Base-by-base conservation (phyloP, 2,797 vertebrate genomes). In the Limnodromus scolopaceus region DNA sequence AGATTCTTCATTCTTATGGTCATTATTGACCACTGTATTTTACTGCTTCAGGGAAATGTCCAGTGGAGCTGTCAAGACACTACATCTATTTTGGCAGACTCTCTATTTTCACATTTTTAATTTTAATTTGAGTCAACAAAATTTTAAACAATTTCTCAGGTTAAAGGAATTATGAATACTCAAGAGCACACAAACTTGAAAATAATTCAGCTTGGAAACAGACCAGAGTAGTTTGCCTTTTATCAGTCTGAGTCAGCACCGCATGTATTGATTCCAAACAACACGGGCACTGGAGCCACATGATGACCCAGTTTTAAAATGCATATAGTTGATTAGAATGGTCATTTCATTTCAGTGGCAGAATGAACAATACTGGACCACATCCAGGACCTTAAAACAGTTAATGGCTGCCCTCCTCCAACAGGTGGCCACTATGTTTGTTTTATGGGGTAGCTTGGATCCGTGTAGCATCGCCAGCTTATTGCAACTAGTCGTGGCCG, bases 341-440 rank as follows among this genome's bases (percentile, higher is more conserved):
- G 66, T 85, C 25, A 87, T 97, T 97, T 97, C 61, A 89, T 96
- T 85, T 91, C 86, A 57, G 82, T 97, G 95, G 76, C 95, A 94
- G 90, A 97, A 96, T 96, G 91, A 96, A 97, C 92, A 98, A 96
- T 93, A 70, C 85, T 98, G 98, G 97, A 97, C 84, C 45, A 61
- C 1, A 3, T 98, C 98, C 97, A 97, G 90, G n/a, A 60, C 43
- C 69, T 95, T 96, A 93, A 96, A 96, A 92, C 7, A 64, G 92
- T 95, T 95, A 97, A 92, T 92, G 80, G 75, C 60, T 90, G 91
- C 87, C 84, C 87, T 97, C 90, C 93, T 94, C 96, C 94, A 93
- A 96, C 98, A 98, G 97, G 98, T 98, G 98, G 96, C 90, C 86
- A 77, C 84, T 91, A 78, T 69, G 84, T 65, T 88, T 49, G 3